A percentile compares a stretch with the other conserved stretches of the same genome.
Conservation (phyloP, 1,140 invertebrate genomes). For the Aphelinus certus region DNA sequence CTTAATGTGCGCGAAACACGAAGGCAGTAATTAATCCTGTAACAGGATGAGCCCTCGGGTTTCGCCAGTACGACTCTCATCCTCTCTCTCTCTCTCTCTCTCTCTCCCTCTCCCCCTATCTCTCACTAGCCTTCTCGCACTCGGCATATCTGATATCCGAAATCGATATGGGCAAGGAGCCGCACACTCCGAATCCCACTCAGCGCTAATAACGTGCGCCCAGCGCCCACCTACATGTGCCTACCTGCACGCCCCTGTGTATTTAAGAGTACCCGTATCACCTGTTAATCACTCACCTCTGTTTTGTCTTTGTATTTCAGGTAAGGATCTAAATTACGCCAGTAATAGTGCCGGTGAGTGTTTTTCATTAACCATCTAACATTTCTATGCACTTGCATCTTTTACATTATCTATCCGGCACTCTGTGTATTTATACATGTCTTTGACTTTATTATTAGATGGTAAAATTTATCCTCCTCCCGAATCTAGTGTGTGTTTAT, state of each 20-base stretch:
- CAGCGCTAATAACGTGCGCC: conserved; percentile 11
- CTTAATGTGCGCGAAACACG: conserved; percentile 17
- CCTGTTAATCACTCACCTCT: neutral
- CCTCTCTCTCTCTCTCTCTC: neutral
- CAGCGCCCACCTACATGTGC: neutral
- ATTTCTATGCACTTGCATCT: conserved; percentile 25
- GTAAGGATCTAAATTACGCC: conserved; percentile 65
- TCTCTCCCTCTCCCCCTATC: neutral
- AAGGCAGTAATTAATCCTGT: conserved; percentile 31
- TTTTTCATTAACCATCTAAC: conserved; percentile 54
- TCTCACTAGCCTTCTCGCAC: neutral
- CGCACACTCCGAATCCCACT: conserved; percentile 1
- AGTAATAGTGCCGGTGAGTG: conserved; percentile 65
- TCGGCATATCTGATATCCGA: conserved; percentile 25
- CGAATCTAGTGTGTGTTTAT: too few relatives aligned
- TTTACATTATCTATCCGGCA: conserved; percentile 6
- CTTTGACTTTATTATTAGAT: too few relatives aligned
- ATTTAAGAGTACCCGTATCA: conserved; percentile 3
- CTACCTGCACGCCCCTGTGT: neutral
- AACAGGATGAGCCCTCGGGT: conserved; percentile 6
- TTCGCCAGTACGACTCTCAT: neutral
- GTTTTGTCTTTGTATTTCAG: conserved; percentile 55
- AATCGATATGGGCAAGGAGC: conserved; percentile 41
- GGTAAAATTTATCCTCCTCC: too few relatives aligned
- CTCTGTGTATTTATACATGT: neutral